Base-by-base conservation (phyloP, 2,797 vertebrate species). In the Danio jaintianensis region DNA sequence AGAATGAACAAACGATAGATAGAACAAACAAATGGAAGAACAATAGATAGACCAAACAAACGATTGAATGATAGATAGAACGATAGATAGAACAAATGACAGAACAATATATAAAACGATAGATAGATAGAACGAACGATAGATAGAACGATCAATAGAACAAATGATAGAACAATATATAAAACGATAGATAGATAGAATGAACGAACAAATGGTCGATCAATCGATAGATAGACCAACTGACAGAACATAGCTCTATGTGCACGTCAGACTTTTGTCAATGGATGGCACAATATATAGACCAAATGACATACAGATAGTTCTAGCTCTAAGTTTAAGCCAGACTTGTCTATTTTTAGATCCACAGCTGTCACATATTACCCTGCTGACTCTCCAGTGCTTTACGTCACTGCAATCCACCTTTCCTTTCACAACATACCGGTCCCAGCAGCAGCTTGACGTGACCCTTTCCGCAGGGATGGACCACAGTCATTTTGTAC, bases 401-500 rank as follows among this genome's bases (percentile, higher is more conserved):
- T n/a, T 66, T 70, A 76, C 56, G 9, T 80, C 78, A 50, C 12
- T 58, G 16, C 47, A 52, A 52, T 75, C 63, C 87, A 95, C 94
- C 85, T 45, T 79, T 76, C 94, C 94, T n/a, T 95, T 82, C n/a
- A 85, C 78, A 86, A 95, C 91, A 15, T 89, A 0, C 68, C 93
- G 90, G 40, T 90, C 42, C 94, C 94, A 95, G 7, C 85, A 89
- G 61, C 80, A 95, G 82, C 94, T 95, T 48, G 94, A 95, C 94
- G 95, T 95, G 36, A 95, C 85, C 38, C 94, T 92, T 85, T 13
- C 95, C 95, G 1, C 95, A 94, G 0, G 94, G 94, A 85, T 95
- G 93, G 69, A 94, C 94, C n/a, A 88, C 74, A 0, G 85, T 93
- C 92, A 96, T 94, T 89, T 96, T 95, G 79, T 95, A 95, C 1